Evolutionary conservation across 2,888 invertebrate species (phyloP).

Genomic region (Cacoxenus indagator): DNA sequence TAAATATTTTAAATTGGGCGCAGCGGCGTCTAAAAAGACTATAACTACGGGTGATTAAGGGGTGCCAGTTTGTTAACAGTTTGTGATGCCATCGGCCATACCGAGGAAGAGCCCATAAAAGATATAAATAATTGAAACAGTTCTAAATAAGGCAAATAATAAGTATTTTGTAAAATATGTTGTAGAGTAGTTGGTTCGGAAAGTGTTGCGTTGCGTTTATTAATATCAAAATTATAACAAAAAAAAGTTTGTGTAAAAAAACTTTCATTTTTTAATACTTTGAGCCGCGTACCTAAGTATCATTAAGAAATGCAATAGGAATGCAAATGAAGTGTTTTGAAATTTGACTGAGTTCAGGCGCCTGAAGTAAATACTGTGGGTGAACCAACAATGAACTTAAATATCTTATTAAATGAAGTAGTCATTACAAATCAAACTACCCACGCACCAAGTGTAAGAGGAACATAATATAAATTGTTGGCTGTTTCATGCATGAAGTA

Average conservation of each 20-base stretch:
- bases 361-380: no score
- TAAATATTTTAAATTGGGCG: slow-evolving; percentile 58
- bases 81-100: not conserved
- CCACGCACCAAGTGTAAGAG: no score
- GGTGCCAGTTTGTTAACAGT: not conserved
- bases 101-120: slow-evolving; percentile 51
- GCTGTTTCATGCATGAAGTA: no score
- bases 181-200: not conserved
- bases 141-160: slow-evolving; percentile 18
- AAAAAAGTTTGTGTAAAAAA: not conserved
- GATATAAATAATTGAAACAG: slow-evolving; percentile 65
- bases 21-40: slow-evolving; percentile 18
- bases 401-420: no score
- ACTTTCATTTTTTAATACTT: slow-evolving; percentile 16
- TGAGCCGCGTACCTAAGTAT: no score
- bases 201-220: not conserved
- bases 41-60: not conserved
- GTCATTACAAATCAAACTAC: no score
- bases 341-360: no score
- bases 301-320: no score
- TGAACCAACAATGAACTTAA: no score
- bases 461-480: no score
- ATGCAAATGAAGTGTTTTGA: no score
- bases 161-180: slow-evolving; percentile 14
- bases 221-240: not conserved